A percentile compares a stretch with the other conserved stretches of the same genome.
phyloP scores from a whole-genome alignment of 2,888 invertebrate species.

The Diarsia dahlii region DNA sequence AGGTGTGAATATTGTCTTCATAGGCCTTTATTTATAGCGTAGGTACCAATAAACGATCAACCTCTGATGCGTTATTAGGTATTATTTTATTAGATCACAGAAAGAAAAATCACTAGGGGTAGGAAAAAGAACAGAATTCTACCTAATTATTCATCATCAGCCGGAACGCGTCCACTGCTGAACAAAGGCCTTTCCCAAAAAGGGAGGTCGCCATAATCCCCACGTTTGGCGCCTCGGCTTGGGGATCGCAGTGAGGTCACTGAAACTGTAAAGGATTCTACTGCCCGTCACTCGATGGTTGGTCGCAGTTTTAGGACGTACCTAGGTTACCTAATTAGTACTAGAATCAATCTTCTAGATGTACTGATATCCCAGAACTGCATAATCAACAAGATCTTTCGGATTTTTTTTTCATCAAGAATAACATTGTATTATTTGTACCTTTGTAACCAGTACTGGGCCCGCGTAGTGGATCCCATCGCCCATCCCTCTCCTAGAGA shows the following conservation, averaged over 20 bases:
- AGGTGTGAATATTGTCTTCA: slow-evolving; percentile 7
- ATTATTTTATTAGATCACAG: not conserved
- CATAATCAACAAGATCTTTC: not conserved
- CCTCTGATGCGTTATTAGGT: slow-evolving; percentile 21
- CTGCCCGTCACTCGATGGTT: too few species aligned
- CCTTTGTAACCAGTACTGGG: too few species aligned
- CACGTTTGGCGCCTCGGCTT: too few species aligned
- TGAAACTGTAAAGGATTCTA: too few species aligned
- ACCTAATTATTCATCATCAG: not conserved
- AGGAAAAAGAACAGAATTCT: not conserved
- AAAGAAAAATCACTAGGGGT: not conserved
- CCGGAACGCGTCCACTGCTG: too few species aligned
- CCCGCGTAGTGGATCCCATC: too few species aligned
- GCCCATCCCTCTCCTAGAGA: too few species aligned
- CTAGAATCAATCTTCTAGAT: not conserved
- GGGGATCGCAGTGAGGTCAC: too few species aligned
- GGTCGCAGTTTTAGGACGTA: too few species aligned
- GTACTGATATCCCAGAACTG: not conserved
- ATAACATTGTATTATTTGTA: not conserved
- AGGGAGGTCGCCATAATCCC: too few species aligned
- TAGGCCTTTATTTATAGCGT: not conserved
- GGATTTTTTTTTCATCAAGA: not conserved
- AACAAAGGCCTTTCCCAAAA: too few species aligned
- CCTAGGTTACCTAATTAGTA: not conserved
- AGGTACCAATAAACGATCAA: slow-evolving; percentile 17